A percentile compares a stretch with the other conserved stretches of the same genome.
These are phyloP conservation scores for Tethea ocularis DNA, from an alignment of 2,888 invertebrate genomes.

Conservation along the genomic window DNA sequence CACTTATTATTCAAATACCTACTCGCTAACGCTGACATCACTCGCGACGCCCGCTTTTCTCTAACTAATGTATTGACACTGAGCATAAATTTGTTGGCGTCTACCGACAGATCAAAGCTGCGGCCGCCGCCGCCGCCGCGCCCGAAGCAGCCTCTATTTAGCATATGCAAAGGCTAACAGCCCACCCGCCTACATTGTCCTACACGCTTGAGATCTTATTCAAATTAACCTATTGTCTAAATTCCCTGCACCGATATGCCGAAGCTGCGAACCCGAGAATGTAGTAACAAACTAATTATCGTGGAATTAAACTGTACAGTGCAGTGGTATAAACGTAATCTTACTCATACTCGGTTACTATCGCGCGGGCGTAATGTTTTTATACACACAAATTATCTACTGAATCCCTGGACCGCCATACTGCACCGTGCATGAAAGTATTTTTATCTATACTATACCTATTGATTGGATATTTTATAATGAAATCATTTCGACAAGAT, in stretches of 20 bases:
- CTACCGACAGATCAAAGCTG: slow-evolving; percentile 52
- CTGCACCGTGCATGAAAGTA: no score
- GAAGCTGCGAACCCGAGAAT: neutral
- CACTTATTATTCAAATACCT: slow-evolving; percentile 53
- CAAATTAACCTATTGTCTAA: slow-evolving; percentile 44
- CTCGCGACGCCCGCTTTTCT: slow-evolving; percentile 49
- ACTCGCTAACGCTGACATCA: slow-evolving; percentile 59
- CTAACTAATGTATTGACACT: slow-evolving; percentile 73
- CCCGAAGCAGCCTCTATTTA: slow-evolving; percentile 37
- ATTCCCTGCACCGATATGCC: slow-evolving; percentile 12
- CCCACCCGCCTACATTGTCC: slow-evolving; percentile 50
- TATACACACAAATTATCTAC: no score
- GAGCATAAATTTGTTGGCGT: slow-evolving; percentile 66
- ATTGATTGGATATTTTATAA: no score
- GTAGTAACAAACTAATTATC: neutral
- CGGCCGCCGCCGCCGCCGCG: slow-evolving; percentile 28
- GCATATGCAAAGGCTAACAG: slow-evolving; percentile 55
- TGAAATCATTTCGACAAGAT: neutral
- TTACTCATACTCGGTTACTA: neutral
- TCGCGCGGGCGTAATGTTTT: no score
- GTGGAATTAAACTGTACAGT: neutral
- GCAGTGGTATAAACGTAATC: no score
- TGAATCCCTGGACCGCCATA: no score
- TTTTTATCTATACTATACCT: no score
- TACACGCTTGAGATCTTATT: slow-evolving; percentile 44